Base-by-base conservation (phyloP, 2,113 vertebrate species). In the Fregata magnificens region DNA sequence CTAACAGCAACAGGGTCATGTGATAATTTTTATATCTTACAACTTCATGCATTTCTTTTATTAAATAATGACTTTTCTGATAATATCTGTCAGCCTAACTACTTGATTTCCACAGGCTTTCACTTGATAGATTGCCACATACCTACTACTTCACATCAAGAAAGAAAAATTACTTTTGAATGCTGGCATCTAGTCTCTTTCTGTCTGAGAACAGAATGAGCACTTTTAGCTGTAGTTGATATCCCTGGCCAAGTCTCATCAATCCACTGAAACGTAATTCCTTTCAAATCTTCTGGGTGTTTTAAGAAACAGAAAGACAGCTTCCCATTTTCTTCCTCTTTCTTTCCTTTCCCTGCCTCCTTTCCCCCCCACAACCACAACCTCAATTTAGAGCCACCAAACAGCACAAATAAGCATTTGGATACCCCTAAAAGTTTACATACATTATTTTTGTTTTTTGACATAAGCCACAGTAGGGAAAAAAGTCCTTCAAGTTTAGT, bases 111-210 rank as follows among this genome's bases (percentile, higher is more conserved):
- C 53, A 77, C 56, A 71, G 66, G 61, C 32, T 47, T 88, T 82
- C 62, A 25, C 21, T 74, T 91, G 77, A 77, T 53, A 81, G 55
- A 78, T 59, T 77, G 59, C 63, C 45, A 84, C 20, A 7, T 36
- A 83, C 10, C 29, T 69, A 11, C 40, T 73, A 24, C 50, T 78
- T 77, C 12, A 65, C 29, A 65, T 20, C n/a, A 66, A 77, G 53
- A 7, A 74, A 90, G 67, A 89, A 82, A 92, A 86, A 84, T 53
- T n/a, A 24, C 45, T 83, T 95, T 77, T 56, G 42, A 89, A 31
- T 34, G 45, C 49, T 94, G 86, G 36, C 77, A 88, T 31, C 49
- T 58, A 61, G 58, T 44, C 63, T 79, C n/a, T 53, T 62, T 53
- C 89, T 77, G 87, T 76, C 28, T 53, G 62, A 80, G 83, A 80